Evolutionary conservation across 2,888 invertebrate genomes (phyloP).

Genomic region (Cynaeus angustus): DNA sequence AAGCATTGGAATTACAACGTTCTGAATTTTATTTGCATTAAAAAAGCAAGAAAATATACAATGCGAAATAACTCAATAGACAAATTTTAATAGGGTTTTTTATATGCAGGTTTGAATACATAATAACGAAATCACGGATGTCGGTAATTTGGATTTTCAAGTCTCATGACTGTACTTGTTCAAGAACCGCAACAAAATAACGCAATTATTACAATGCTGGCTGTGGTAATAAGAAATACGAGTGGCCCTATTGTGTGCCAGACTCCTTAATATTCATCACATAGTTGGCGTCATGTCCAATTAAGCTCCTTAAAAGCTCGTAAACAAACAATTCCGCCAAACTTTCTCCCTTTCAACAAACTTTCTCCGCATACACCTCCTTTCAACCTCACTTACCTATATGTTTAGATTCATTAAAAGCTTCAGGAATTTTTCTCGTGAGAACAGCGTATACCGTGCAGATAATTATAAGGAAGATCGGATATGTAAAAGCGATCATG

Average conservation of each 20-base stretch:
- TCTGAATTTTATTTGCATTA: too few species aligned
- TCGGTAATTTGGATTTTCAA: too few species aligned
- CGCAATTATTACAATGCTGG: too few species aligned
- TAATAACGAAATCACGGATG: too few species aligned
- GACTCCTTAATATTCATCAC: conserved; percentile 10
- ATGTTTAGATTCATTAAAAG: conserved; percentile 86
- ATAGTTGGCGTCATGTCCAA: conserved; percentile 12
- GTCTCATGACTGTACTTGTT: too few species aligned
- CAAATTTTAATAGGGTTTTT: too few species aligned
- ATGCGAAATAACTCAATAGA: too few species aligned
- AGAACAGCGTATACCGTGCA: conserved; percentile 98
- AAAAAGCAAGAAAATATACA: too few species aligned
- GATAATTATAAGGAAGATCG: conserved; percentile 90
- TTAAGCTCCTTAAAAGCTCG: conserved; percentile 20
- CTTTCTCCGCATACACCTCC: not conserved
- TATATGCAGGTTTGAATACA: too few species aligned
- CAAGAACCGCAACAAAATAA: too few species aligned
- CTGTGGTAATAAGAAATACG: not conserved
- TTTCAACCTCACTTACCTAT: not conserved
- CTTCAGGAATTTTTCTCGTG: conserved; percentile 97
- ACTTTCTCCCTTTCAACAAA: conserved; percentile 5
- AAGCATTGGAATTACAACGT: too few species aligned
- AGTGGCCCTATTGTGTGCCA: not conserved
- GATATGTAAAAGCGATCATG: conserved; percentile 95
- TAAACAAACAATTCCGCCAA: conserved; percentile 6